phyloP scores from a whole-genome alignment of 2,888 invertebrate genomes.

The Mycogona germanica region DNA sequence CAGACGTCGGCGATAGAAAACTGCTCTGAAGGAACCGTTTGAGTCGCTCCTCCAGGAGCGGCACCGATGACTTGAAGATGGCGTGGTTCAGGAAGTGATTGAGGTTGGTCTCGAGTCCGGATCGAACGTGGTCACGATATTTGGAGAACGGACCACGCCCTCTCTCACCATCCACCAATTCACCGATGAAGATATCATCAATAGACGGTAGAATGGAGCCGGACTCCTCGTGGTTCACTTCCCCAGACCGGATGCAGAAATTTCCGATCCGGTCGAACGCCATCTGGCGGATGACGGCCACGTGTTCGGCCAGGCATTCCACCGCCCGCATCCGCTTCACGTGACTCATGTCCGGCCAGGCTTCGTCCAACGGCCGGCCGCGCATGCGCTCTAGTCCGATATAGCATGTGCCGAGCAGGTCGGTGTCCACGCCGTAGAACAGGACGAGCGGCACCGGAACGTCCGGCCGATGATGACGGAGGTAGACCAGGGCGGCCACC shows the following conservation, averaged over 20 bases:
- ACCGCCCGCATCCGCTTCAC: not conserved
- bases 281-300: not conserved
- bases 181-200: not conserved
- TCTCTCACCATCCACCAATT: not conserved
- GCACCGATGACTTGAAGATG: not conserved
- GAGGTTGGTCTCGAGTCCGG: not conserved
- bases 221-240: not conserved
- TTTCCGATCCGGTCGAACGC: not conserved
- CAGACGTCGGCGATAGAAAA: too few species aligned
- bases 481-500: not conserved
- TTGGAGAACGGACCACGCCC: not conserved
- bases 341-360: not conserved
- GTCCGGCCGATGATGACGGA: not conserved
- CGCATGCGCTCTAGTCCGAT: slow-evolving; percentile 1
- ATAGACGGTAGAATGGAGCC: not conserved
- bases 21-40: not conserved
- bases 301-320: not conserved
- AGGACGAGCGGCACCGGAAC: slow-evolving; percentile 1
- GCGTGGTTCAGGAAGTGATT: not conserved
- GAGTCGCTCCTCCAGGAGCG: not conserved
- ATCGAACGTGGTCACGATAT: not conserved
- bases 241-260: not conserved
- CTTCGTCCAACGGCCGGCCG: slow-evolving; percentile 1
- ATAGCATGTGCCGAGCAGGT: not conserved
- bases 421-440: not conserved